Base-by-base conservation (phyloP, 2,797 vertebrate species). In the Chrosomus eos region DNA sequence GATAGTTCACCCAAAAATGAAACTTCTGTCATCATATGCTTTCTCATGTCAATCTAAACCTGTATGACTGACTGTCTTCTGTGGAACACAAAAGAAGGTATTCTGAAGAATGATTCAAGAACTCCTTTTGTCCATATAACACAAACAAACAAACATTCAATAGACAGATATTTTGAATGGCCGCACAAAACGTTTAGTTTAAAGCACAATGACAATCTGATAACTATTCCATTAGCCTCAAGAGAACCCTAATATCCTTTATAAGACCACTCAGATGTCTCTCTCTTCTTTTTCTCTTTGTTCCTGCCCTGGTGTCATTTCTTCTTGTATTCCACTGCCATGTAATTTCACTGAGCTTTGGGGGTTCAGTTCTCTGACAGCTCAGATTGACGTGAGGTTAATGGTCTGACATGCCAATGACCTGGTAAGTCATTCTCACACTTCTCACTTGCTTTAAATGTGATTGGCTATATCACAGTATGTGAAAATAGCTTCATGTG, bases 291-390 rank as follows among this genome's bases (percentile, higher is more conserved):
- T n/a, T 67, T 23, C 45, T 14, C 38, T 45, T 33, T 38, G n/a
- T 48, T 67, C 43, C 40, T 78, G 38, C 36, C 28, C 33, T 13
- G 5, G 2, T 77, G 23, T 64, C 7, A 28, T 81, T 80, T 68
- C 21, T 62, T 67, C 58, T 33, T 33, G 38, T 64, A 26, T 28
- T 51, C 7, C 9, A 18, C 19, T 26, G 45, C 26, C 26, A 43
- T 81, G 23, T 58, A 48, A 74, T 77, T 83, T 75, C 18, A 13
- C 79, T 53, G 28, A 72, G 48, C 45, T 77, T 43, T 43, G 36
- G 14, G n/a, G 51, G 38, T 73, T 55, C n/a, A 8, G 43, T 64
- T 70, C 64, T 86, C 67, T 86, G 81, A 80, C 64, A 86, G 64
- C 51, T 28, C 40, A 26, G 81, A 82, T 28, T 85, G 70, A 76